These are phyloP conservation scores for Hyles euphorbiae DNA, from an alignment of 1,140 invertebrate genomes.

Conservation along the genomic window DNA sequence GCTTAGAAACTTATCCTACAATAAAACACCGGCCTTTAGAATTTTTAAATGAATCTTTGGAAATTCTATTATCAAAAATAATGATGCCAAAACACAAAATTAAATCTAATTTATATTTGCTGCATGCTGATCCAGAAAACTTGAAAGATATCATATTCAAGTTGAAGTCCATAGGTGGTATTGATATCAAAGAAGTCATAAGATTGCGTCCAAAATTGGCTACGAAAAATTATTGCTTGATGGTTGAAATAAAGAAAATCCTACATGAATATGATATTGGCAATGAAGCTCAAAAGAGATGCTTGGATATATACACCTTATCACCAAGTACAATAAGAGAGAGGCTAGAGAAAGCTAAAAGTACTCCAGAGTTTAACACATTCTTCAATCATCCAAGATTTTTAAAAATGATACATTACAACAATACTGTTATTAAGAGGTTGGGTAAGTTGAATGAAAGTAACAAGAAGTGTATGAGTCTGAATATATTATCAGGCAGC, in stretches of 20 bases:
- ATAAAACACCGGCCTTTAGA: slow-evolving; percentile 70
- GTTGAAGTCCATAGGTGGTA: slow-evolving; percentile 55
- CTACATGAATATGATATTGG: slow-evolving; percentile 68
- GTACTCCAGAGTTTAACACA: slow-evolving; percentile 67
- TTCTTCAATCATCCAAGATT: slow-evolving; percentile 73
- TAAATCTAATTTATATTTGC: slow-evolving; percentile 68
- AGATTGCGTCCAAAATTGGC: slow-evolving; percentile 69
- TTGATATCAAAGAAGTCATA: slow-evolving; percentile 67
- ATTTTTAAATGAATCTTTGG: slow-evolving; percentile 64
- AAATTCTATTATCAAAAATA: slow-evolving; percentile 66
- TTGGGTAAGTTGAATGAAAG: slow-evolving; percentile 63
- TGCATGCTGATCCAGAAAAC: slow-evolving; percentile 66
- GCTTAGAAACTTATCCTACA: slow-evolving; percentile 64
- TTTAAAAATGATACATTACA: slow-evolving; percentile 70
- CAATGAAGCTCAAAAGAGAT: slow-evolving; percentile 53
- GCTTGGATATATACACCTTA: slow-evolving; percentile 67
- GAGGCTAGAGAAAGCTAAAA: slow-evolving; percentile 64
- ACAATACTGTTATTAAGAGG: slow-evolving; percentile 63
- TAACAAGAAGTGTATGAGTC: slow-evolving; percentile 66
- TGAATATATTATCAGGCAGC: slow-evolving; percentile 64
- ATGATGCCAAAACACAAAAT: slow-evolving; percentile 68
- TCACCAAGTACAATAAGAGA: slow-evolving; percentile 56
- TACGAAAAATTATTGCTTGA: slow-evolving; percentile 47
- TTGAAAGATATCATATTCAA: slow-evolving; percentile 65
- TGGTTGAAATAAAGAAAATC: slow-evolving; percentile 63